Evolutionary conservation across 1,140 invertebrate genomes (phyloP), one percentile per base, ranked within the genome.

Genomic region (Saxidomus purpurata): DNA sequence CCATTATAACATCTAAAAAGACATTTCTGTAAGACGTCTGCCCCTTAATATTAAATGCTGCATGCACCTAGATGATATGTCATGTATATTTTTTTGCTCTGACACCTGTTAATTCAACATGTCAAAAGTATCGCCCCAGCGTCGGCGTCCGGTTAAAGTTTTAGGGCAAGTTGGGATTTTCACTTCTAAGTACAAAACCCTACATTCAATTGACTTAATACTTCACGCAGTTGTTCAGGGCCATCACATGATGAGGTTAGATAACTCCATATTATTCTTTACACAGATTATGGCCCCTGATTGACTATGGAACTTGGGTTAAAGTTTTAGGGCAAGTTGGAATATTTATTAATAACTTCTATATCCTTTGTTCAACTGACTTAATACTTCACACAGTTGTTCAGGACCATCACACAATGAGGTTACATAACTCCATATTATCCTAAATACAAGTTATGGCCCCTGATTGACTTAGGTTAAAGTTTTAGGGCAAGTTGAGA

Each of bases 61-160:
- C 11, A 71, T 71, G 67, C 67, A 71, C 38, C 67, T 71, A 31
- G 67, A 71, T 71, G 67, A 71, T 22, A 71, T 71, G 67, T 71
- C 67, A 71, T 71, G 67, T 13, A 71, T 71, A 71, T 71, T 71
- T 25, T 71, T 71, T 71, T 4, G 67, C 67, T 6, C 38, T 71
- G 67, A 71, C 67, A 71, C 61, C 61, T 67, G 61, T 67, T 67
- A n/a, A 63, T 63, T 22, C 4, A 63, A 63, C 59, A 71, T 71
- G 67, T 31, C 67, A 71, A 71, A 71, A 71, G 61, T 49, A 49
- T 49, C 47, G 47, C 47, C 47, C 47, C 47, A 49, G 47, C 47
- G 47, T 49, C 47, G 47, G 47, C 47, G 47, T 49, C 47, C 47
- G 17, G 47, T 49, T 49, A 49, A 49, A 49, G 47, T 49, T 49